Conservation (phyloP, 2,888 invertebrate genomes). For the Clistopyga incitator region DNA sequence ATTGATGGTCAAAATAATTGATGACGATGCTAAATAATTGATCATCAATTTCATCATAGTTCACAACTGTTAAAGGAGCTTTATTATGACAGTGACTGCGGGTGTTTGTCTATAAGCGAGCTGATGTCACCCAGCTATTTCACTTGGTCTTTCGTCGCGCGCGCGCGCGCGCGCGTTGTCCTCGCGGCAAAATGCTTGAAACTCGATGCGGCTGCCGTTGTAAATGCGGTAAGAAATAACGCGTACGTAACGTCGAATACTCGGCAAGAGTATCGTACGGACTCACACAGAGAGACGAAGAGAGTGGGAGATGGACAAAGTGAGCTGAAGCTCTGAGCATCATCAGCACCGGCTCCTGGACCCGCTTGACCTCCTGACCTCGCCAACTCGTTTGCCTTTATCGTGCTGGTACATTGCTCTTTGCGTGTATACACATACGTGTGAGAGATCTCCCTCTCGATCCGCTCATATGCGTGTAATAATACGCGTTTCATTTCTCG, state of each 20-base stretch:
- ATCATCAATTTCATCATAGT: not conserved
- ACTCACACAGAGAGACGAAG: not conserved
- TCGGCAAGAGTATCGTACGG: constrained; percentile 1
- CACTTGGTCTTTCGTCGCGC: constrained; percentile 21
- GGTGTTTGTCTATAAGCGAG: constrained; percentile 6
- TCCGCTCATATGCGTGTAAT: constrained; percentile 57
- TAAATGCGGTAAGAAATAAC: constrained; percentile 15
- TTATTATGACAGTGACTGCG: not conserved
- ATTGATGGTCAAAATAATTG: not conserved
- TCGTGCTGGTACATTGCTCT: constrained; percentile 78
- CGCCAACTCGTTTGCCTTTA: constrained; percentile 82
- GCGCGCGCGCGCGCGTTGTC: constrained; percentile 20
- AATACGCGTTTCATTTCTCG: constrained; percentile 61
- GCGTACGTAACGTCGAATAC: not conserved
- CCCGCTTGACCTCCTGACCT: constrained; percentile 82
- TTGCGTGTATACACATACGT: constrained; percentile 45
- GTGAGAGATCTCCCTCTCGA: not conserved
- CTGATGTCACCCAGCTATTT: constrained; percentile 61
- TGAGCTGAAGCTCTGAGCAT: constrained; percentile 23
- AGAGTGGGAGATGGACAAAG: not conserved
- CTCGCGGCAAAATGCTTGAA: constrained; percentile 40
- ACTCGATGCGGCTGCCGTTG: constrained; percentile 53
- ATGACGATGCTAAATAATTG: not conserved
- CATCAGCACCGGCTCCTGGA: constrained; percentile 79
- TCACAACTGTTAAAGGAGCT: not conserved